Evolutionary conservation across 2,888 invertebrate species (phyloP).

Genomic region (Abrostola tripartita): DNA sequence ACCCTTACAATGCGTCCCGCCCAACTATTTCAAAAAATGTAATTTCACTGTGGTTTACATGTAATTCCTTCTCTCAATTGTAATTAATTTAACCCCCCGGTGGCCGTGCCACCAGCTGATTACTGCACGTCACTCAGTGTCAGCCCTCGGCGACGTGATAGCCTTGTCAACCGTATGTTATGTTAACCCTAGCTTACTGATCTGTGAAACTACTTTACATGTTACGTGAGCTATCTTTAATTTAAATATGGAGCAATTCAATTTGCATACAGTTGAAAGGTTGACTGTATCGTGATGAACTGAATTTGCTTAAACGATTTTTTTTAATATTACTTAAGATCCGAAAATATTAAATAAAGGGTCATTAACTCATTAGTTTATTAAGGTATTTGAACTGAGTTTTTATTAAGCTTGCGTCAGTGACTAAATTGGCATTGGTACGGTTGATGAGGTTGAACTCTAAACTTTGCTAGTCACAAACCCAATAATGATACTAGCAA

Average conservation of each 20-base stretch:
- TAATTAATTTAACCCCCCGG: conserved; percentile 34
- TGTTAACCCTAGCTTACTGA: conserved; percentile 7
- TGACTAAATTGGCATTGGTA: no score
- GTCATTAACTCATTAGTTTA: no score
- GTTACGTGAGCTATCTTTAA: no score
- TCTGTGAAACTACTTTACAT: not conserved
- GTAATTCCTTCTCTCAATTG: conserved; percentile 31
- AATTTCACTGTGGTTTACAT: conserved; percentile 21
- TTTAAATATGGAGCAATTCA: no score
- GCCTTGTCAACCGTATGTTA: conserved; percentile 23
- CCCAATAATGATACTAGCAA: not conserved
- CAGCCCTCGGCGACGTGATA: conserved; percentile 29
- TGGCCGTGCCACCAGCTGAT: conserved; percentile 38
- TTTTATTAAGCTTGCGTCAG: no score
- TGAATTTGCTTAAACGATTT: no score
- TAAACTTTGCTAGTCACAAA: not conserved
- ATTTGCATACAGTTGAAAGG: no score
- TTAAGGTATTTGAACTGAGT: no score
- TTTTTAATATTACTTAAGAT: no score
- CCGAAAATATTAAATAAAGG: no score
- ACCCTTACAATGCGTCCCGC: conserved; percentile 4
- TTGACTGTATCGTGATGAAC: no score
- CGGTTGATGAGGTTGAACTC: no score
- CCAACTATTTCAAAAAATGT: conserved; percentile 23
- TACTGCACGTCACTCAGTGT: conserved; percentile 46